Evolutionary conservation across 2,888 invertebrate genomes (phyloP).

Genomic region (Maniola hyperantus): DNA sequence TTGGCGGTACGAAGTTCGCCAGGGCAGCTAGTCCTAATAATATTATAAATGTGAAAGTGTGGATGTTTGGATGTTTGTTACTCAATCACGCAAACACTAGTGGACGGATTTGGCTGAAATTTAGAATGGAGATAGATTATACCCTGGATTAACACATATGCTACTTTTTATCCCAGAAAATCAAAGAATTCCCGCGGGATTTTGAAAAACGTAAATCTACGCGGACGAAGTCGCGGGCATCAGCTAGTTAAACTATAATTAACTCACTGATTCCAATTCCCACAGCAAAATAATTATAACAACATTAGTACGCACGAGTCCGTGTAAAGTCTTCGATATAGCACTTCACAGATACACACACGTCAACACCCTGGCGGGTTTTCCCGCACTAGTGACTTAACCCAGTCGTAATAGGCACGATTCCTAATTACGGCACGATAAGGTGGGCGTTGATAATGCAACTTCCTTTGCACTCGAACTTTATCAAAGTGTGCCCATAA

Average conservation of each 20-base stretch:
- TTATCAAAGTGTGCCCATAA: conserved; percentile 24
- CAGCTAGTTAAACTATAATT: neutral
- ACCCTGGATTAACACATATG: no score
- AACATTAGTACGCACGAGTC: neutral
- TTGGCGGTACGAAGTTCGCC: no score
- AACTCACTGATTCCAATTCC: neutral
- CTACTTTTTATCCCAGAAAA: no score
- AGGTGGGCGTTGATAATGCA: conserved; percentile 48
- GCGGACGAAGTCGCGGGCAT: no score
- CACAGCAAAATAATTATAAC: neutral
- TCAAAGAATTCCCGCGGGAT: no score
- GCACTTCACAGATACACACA: conserved; percentile 1
- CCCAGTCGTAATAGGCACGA: conserved; percentile 14
- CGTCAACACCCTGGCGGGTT: conserved; percentile 20
- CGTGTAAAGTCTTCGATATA: neutral
- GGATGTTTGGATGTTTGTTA: no score
- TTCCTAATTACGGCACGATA: conserved; percentile 27
- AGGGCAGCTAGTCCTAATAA: no score
- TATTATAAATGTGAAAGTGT: no score
- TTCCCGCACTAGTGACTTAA: conserved; percentile 21
- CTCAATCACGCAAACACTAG: no score
- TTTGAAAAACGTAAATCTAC: no score
- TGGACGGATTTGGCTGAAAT: no score
- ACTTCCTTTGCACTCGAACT: conserved; percentile 45
- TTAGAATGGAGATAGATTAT: no score